phyloP scores from a whole-genome alignment of 2,888 invertebrate species.

The Athalia cordata region DNA sequence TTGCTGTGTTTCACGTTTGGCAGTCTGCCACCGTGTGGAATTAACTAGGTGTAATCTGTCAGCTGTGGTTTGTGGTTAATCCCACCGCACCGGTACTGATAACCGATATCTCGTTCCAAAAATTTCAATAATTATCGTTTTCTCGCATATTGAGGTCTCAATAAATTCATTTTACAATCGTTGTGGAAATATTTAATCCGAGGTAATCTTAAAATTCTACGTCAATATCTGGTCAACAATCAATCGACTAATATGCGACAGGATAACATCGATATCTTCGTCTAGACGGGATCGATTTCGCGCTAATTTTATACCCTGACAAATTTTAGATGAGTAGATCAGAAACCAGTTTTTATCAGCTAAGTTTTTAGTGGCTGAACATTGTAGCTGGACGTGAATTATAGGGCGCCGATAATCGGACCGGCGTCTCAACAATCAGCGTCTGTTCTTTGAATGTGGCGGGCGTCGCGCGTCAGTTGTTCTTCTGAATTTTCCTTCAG shows the following conservation, averaged over 20 bases:
- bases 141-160: background rate
- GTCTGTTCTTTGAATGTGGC: conserved; percentile 47
- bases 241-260: too few relatives aligned
- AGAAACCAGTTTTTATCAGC: too few relatives aligned
- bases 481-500: background rate
- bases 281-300: too few relatives aligned
- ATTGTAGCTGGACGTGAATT: too few relatives aligned
- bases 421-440: conserved; percentile 37
- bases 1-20: background rate
- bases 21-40: background rate
- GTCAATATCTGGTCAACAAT: too few relatives aligned
- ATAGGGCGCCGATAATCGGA: background rate
- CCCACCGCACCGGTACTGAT: conserved; percentile 50
- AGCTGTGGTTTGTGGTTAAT: conserved; percentile 48
- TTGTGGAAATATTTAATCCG: too few relatives aligned
- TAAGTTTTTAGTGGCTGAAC: too few relatives aligned
- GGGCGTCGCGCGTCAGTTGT: conserved; percentile 9
- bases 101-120: conserved; percentile 18
- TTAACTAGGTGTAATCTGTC: conserved; percentile 7
- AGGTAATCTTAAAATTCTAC: too few relatives aligned
- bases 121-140: conserved; percentile 1
- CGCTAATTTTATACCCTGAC: too few relatives aligned
- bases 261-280: too few relatives aligned
- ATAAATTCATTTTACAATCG: too few relatives aligned
- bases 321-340: too few relatives aligned